Evolutionary conservation across 2,888 invertebrate genomes (phyloP), one percentile per base, ranked within the genome.

Genomic region (Caenorhabditis sp.): DNA sequence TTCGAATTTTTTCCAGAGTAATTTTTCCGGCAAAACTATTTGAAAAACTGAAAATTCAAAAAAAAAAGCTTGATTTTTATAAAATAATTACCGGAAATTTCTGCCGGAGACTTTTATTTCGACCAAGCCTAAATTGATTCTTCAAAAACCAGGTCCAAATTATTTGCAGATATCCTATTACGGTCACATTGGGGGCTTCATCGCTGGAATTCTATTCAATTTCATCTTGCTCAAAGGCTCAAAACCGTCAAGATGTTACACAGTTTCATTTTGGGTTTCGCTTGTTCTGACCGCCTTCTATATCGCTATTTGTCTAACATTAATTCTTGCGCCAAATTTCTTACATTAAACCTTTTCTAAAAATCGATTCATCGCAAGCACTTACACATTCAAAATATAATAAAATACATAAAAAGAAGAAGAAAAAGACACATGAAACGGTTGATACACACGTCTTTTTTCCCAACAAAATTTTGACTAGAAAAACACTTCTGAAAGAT

Each of bases 181-280:
- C 0, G 97, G 97, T 8, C 97, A 97, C 89, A 90, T 96, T 57
- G 95, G 93, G 0, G 96, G 97, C 1, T 94, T 94, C 53, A 81
- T 95, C 1, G 94, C 95, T 63, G 97, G 97, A 83, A 89, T 92
- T 71, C 90, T 94, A 21, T 92, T 94, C 43, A 94, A 94, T 21
- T 92, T 94, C 72, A 93, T 94, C 12, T 92, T 93, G 0, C 90
- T 95, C n/a, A 91, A 93, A 19, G 69, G 66, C 21, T 58, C 67
- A 1, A 62, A 62, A 58, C 61, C 63, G 12, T 66, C 68, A 2
- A 57, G 69, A 4, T 66, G 64, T 21, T 66, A 66, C 27, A 74
- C 63, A 19, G 63, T 74, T 50, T 62, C 66, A 0, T 74, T 74
- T 58, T 94, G 93, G 93, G 91, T 92, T 79, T 92, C 93, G 23